phyloP scores from a whole-genome alignment of 2,113 vertebrate genomes.

The Plectropomus leopardus region DNA sequence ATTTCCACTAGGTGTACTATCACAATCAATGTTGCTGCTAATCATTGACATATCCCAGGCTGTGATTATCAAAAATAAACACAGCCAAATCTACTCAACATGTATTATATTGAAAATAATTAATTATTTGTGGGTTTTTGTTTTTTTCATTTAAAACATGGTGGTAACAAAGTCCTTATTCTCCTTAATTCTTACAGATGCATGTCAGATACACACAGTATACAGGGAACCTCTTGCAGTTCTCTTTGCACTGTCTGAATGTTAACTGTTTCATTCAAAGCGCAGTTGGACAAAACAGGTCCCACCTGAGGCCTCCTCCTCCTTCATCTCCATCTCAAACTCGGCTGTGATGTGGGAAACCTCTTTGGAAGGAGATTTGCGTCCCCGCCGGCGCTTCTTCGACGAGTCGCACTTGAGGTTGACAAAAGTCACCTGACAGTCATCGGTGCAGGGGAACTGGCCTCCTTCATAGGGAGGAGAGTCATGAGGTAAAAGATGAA shows the following conservation, averaged over 20 bases:
- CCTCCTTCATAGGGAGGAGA: constrained; percentile 68
- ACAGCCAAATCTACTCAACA: too few relatives aligned
- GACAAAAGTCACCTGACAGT: constrained; percentile 94
- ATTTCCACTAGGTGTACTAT: too few relatives aligned
- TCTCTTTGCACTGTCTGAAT: not conserved
- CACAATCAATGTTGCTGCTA: too few relatives aligned
- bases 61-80: too few relatives aligned
- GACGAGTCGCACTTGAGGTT: constrained; percentile 97
- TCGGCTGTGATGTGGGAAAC: constrained; percentile 95
- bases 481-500: not conserved
- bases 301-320: constrained; percentile 91
- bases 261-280: not conserved
- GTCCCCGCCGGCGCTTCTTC: constrained; percentile 93
- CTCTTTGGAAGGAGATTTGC: constrained; percentile 94
- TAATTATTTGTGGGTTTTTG: too few relatives aligned
- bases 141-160: too few relatives aligned
- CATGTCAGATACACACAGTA: too few relatives aligned
- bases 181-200: too few relatives aligned
- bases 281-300: not conserved
- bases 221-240: too few relatives aligned
- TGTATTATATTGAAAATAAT: too few relatives aligned
- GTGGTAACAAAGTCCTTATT: too few relatives aligned
- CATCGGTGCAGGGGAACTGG: constrained; percentile 89
- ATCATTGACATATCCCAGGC: too few relatives aligned
- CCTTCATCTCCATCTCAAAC: constrained; percentile 94